Conservation (phyloP, 2,888 invertebrate genomes). For the Drosophila kanekoi region DNA sequence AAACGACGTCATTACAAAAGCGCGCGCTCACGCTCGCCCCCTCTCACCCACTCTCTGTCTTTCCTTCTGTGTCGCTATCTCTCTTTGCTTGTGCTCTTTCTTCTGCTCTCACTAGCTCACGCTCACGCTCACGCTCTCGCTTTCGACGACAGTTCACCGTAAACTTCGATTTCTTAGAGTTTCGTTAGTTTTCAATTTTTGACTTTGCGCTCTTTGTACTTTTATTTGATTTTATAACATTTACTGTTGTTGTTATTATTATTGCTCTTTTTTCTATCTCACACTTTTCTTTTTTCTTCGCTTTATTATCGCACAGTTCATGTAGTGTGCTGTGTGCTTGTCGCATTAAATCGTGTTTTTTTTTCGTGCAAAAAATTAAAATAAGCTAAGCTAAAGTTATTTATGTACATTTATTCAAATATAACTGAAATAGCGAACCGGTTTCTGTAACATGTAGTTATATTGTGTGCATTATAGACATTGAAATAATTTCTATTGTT, state of each 20-base stretch:
- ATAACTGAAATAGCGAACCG: conserved; percentile 55
- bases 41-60: conserved; percentile 12
- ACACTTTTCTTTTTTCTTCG: conserved; percentile 5
- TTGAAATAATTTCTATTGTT: conserved; percentile 25
- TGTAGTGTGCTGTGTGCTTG: conserved; percentile 16
- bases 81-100: conserved; percentile 1
- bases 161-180: conserved; percentile 56
- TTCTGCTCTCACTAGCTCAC: conserved; percentile 16
- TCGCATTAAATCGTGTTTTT: conserved; percentile 16
- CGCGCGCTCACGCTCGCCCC: conserved; percentile 29
- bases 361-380: conserved; percentile 35
- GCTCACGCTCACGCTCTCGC: conserved; percentile 76
- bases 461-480: conserved; percentile 16
- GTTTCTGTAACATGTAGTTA: conserved; percentile 51
- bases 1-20: conserved; percentile 70
- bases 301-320: conserved; percentile 62
- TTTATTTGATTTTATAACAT: conserved; percentile 26
- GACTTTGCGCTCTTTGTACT: conserved; percentile 17
- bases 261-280: conserved; percentile 21
- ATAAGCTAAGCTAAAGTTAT: conserved; percentile 37
- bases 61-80: conserved; percentile 10
- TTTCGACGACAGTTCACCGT: conserved; percentile 57
- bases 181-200: conserved; percentile 51
- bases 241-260: conserved; percentile 36
- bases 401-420: conserved; percentile 45